Evolutionary conservation across 1,140 invertebrate genomes (phyloP).

Genomic region (Phymorhynchus buccinoides): DNA sequence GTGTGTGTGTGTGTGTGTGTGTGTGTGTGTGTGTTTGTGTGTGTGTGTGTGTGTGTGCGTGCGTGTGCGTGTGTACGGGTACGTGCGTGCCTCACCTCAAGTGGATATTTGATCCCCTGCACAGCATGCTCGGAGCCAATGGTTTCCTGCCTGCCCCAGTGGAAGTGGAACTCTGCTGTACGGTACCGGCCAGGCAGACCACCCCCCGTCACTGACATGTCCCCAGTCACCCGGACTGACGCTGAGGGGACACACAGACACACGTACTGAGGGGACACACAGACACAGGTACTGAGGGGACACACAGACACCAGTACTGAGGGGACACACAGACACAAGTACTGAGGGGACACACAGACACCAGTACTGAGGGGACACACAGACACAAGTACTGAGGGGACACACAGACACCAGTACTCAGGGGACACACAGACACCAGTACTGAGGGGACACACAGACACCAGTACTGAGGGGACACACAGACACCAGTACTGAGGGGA

Average conservation of each 20-base stretch:
- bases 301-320: neutral
- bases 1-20: neutral
- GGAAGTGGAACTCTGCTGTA: slow-evolving; percentile 61
- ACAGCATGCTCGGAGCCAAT: slow-evolving; percentile 61
- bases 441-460: no score
- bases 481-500: no score
- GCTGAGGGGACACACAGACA: slow-evolving; percentile 30
- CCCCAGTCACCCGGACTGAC: slow-evolving; percentile 38
- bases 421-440: no score
- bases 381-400: no score
- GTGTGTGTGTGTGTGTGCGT: slow-evolving; percentile 1
- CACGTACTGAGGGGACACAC: neutral
- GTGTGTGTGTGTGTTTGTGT: slow-evolving; percentile 5
- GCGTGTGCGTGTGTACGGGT: neutral
- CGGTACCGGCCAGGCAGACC: slow-evolving; percentile 47
- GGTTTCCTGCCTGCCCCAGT: slow-evolving; percentile 58
- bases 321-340: neutral
- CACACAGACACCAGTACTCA: no score
- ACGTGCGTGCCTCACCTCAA: slow-evolving; percentile 51
- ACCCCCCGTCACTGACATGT: slow-evolving; percentile 46
- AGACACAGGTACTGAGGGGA: neutral
- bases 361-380: no score
- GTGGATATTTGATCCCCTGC: slow-evolving; percentile 49
- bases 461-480: no score
- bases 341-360: no score